Percentiles rank a stretch among this genome's conserved stretches.
Evolutionary conservation across 2,888 invertebrate species (phyloP).

Genomic region (Uropetala carovei): DNA sequence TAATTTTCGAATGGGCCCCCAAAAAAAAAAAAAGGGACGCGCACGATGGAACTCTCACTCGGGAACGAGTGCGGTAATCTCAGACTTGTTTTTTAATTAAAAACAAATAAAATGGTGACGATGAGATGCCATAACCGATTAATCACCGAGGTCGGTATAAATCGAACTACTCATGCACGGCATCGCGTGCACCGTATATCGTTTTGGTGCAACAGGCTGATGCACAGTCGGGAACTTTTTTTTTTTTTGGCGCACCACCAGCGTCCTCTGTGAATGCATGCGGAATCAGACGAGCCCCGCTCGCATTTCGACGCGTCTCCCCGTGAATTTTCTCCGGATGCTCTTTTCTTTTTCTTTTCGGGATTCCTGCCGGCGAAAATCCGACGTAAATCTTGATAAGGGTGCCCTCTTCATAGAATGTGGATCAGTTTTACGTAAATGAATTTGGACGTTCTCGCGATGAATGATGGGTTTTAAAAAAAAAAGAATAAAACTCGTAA

Average conservation of each 20-base stretch:
- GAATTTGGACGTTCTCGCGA: neutral
- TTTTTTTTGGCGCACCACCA: neutral
- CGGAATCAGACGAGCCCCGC: neutral
- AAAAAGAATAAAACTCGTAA: neutral
- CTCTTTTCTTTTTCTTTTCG: neutral
- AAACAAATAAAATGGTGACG: too few species aligned
- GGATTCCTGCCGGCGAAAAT: neutral
- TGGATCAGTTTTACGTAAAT: neutral
- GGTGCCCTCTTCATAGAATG: neutral
- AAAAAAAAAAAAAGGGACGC: too few species aligned
- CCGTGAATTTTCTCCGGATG: neutral
- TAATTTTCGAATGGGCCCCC: too few species aligned
- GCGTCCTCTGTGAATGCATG: neutral
- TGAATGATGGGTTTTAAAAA: neutral
- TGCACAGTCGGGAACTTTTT: neutral
- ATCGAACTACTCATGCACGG: neutral
- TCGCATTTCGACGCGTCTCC: neutral
- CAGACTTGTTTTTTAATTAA: neutral
- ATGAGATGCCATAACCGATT: too few species aligned
- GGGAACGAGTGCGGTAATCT: neutral
- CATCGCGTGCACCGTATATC: neutral
- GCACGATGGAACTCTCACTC: neutral
- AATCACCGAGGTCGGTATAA: too few species aligned
- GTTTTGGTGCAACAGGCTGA: conserved; percentile 8
- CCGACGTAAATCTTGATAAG: neutral